Base-by-base conservation (phyloP, 2,888 invertebrate species). In the Yponomeuta cagnagella region DNA sequence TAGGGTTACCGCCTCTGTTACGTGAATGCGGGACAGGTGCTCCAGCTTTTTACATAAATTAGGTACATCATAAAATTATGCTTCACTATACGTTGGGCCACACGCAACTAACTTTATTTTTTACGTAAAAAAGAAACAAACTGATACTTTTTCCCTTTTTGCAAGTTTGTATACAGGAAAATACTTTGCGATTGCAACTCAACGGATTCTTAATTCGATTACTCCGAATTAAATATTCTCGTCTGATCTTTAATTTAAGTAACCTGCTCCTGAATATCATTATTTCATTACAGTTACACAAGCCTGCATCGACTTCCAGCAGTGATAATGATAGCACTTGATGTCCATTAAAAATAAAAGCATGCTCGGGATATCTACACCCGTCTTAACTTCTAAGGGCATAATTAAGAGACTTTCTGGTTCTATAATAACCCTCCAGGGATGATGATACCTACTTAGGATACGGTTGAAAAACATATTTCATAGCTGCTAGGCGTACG, bases 371-470 rank as follows among this genome's bases (percentile, higher is more conserved):
- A n/a, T 30, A 64, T 64, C n/a, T 64, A 23, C 65, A 65, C 65
- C 33, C 33, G 65, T 65, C 31, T 65, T 30, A 30, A 65, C 65
- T 65, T 65, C 33, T 65, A 65, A 65, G 65, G 65, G 65, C 65
- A 31, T 30, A 64, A 64, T 31, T 64, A 65, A 65, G 65, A 31
- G 65, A 30, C 65, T 33, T 31, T 65, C 65, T 10, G n/a, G 65
- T 65, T 65, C 65, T 12, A 12, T 65, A 65, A 65, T 65, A 64
- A 65, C 65, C 65, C 65, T 65, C 52, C 52, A 58, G 52, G 52
- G 52, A 58, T 15, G 52, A 52, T 52, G 52, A 64, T 30, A 64
- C 64, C 10, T 64, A 30, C 64, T 31, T 64, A 30, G 31, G 30
- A 64, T 1, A 30, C 64, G 9, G 31, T 30, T 64, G 31, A 64